These are phyloP conservation scores for Fissipunctia ypsillon DNA, from an alignment of 2,888 invertebrate species.

Conservation along the genomic window DNA sequence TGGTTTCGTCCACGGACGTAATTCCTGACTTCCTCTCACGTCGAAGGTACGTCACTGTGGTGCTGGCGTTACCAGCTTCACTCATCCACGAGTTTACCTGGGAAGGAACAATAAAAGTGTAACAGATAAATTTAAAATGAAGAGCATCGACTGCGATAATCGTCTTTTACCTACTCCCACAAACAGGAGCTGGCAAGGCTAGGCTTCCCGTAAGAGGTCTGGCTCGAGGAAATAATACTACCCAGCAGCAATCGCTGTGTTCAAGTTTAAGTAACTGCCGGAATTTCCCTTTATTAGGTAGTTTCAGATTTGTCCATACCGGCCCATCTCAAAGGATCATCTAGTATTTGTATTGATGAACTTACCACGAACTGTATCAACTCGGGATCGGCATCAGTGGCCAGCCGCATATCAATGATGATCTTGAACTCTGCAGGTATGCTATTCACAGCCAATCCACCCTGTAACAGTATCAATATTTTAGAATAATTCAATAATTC, in stretches of 20 bases:
- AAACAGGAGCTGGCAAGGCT: not conserved
- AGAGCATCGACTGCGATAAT: not conserved
- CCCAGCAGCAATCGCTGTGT: not conserved
- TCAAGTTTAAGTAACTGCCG: not conserved
- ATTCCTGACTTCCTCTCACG: constrained; percentile 74
- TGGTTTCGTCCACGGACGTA: constrained; percentile 91
- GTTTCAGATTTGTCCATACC: too few relatives aligned
- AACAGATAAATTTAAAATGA: not conserved
- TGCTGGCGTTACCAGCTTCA: constrained; percentile 72
- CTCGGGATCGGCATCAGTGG: constrained; percentile 67
- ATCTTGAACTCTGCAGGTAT: constrained; percentile 72
- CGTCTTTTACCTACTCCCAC: not conserved
- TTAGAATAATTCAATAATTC: too few relatives aligned
- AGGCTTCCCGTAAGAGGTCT: not conserved
- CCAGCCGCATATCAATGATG: constrained; percentile 78
- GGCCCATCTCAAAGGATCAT: not conserved
- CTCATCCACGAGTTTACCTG: constrained; percentile 78
- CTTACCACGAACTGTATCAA: constrained; percentile 75
- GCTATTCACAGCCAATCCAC: constrained; percentile 75
- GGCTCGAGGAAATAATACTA: too few relatives aligned
- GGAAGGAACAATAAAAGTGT: constrained; percentile 16
- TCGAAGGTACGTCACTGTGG: constrained; percentile 74
- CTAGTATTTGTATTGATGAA: constrained; percentile 14
- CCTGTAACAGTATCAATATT: constrained; percentile 77
- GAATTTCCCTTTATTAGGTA: not conserved